Percentiles rank a stretch among this genome's conserved stretches.
These are phyloP conservation scores for Catamblyrhynchus diadema DNA, from an alignment of 2,797 vertebrate species.

Conservation along the genomic window DNA sequence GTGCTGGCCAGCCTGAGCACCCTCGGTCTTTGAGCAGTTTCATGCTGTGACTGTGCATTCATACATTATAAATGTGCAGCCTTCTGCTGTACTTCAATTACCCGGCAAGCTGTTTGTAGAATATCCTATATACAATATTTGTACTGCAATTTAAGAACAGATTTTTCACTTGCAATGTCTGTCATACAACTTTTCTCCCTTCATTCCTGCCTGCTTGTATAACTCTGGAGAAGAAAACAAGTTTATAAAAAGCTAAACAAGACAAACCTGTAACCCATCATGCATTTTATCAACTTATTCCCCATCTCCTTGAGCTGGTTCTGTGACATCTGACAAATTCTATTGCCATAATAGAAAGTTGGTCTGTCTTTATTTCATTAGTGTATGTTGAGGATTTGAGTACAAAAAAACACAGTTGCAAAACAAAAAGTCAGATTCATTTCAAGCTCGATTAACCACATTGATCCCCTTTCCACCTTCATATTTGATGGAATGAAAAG, in stretches of 20 bases:
- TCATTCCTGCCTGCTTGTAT: neutral
- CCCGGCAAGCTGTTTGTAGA: neutral
- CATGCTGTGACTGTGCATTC: neutral
- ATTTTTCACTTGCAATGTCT: neutral
- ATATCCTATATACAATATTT: neutral
- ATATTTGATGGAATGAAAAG: neutral
- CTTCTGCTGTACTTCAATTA: neutral
- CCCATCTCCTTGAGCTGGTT: neutral
- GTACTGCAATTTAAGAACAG: neutral
- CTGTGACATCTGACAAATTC: neutral
- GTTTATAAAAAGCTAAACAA: neutral
- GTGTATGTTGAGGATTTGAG: neutral
- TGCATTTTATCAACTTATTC: neutral
- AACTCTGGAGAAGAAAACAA: neutral
- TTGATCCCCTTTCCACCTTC: neutral
- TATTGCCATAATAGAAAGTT: neutral
- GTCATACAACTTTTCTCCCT: neutral
- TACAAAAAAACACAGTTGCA: neutral
- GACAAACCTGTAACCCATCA: neutral
- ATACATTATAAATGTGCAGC: neutral
- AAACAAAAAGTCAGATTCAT: slow-evolving; percentile 7
- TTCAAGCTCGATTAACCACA: slow-evolving; percentile 26
- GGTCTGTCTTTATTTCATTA: neutral
- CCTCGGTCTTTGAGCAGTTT: neutral
- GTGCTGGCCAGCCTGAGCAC: neutral